Base-by-base conservation (phyloP, 2,113 vertebrate species). In the Athene cunicularia region DNA sequence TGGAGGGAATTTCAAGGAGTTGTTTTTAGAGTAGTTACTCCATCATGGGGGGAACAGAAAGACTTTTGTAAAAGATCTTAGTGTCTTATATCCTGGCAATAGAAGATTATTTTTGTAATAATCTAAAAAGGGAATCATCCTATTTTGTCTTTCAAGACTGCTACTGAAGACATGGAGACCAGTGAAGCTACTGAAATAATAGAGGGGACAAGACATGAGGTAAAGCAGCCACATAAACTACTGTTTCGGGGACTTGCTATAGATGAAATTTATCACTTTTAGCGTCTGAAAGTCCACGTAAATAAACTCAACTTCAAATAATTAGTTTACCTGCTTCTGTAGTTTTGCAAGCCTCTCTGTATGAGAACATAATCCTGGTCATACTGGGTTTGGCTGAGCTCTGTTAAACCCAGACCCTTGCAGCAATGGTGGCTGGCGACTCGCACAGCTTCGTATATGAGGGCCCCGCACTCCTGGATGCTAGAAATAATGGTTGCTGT, bases 111-210 rank as follows among this genome's bases (percentile, higher is more conserved):
- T 70, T 74, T 24, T 9, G 20, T 27, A 33, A 39, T 60, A 71
- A 59, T n/a, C 26, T 79, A 18, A 47, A 73, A 63, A 93, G 37
- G 8, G 15, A 86, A 84, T 77, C 0, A 3, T 26, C 6, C 6
- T 85, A 12, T 68, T 84, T 68, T 88, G 64, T 88, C 35, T 96
- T 93, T 84, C 83, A 75, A 98, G 98, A 98, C 98, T 49, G 97
- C 98, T 11, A 94, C 98, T 12, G 98, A 98, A 70, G 98, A 98
- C 19, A 95, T 98, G 16, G 98, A 98, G 96, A 98, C 98, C 37
- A 98, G 90, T 0, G 98, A 98, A 96, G 98, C 98, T 37, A 97
- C 98, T 2, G 98, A 98, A 85, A 97, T 98, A 62, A 98, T 98
- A 5, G 98, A 98, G 86, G 98, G 98, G 74, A 96, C 98, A 41